Base-by-base conservation (phyloP, 2,888 invertebrate genomes). In the Campopleginae sp. region DNA sequence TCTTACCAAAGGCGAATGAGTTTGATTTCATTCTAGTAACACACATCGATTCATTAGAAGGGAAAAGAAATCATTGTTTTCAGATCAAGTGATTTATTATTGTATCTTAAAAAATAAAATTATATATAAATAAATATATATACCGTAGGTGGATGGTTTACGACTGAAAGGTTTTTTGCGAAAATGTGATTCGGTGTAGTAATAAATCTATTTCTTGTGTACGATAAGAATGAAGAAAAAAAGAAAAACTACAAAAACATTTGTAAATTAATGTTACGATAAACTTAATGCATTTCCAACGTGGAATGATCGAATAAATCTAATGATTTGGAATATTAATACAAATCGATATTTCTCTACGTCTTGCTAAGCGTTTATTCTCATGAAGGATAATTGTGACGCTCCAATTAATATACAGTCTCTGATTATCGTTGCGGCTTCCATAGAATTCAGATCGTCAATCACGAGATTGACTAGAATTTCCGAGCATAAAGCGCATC, bases 1-100 rank as follows among this genome's bases (percentile, higher is more conserved):
- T 89, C 89, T 87, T 88, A 84, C 88, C 86, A 85, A 87, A 86
- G 84, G 86, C 81, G 77, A 87, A 77, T 80, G 71, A 82, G 84
- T 83, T 86, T 76, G 42, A 80, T 84, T 80, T 33, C 76, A 82
- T 84, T 80, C 51, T 76, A 76, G 65, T 61, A 74, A 80, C 33
- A 71, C 38, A 48, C 75, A 58, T 71, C 70, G 78, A 79, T 79
- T 48, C 54, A 70, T 58, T 3, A 38, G 6, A 54, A 72, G 38
- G 38, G 10, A 75, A 63, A 27, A 38, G 42, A 68, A 68, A 75
- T 74, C n/a, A 79, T 80, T 80, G 66, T 80, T 76, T 78, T 51
- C 58, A 70, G 81, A 85, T 79, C 51, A 70, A 63, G 68, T 27
- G 54, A 81, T 79, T 79, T 71, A 63, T 51, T 66, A 77, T 63